These are phyloP conservation scores for Phalacrocorax aristotelis DNA, from an alignment of 2,113 vertebrate species.

Conservation along the genomic window DNA sequence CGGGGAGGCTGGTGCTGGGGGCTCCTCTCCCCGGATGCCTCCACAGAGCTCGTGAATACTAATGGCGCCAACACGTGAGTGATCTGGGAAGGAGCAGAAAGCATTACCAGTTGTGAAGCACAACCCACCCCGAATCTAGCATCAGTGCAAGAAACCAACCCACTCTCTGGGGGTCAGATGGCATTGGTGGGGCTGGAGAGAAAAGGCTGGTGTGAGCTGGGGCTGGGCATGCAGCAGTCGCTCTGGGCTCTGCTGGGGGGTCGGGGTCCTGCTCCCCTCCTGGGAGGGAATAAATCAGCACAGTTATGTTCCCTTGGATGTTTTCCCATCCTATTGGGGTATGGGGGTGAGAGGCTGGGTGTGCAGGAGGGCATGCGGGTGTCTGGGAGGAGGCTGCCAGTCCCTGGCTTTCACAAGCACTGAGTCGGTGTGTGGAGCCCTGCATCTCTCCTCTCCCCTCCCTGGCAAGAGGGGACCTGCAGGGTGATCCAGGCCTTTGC, in stretches of 20 bases:
- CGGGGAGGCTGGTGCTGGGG: background rate
- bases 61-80: background rate
- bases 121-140: background rate
- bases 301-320: fast-evolving
- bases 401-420: background rate
- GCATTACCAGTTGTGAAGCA: background rate
- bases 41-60: background rate
- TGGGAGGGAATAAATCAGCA: background rate
- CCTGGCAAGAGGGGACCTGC: background rate
- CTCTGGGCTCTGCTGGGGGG: background rate
- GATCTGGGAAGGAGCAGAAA: background rate
- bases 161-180: background rate
- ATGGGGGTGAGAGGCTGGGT: background rate
- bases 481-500: background rate
- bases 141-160: background rate
- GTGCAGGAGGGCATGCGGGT: background rate
- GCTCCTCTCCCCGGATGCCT: background rate
- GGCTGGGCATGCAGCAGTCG: fast-evolving
- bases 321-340: fast-evolving
- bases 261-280: background rate
- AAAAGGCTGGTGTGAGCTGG: background rate
- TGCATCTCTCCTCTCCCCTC: background rate
- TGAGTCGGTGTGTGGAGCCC: background rate
- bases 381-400: background rate
- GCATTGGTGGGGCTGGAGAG: background rate